Percentiles rank a stretch among this genome's conserved stretches.
phyloP scores from a whole-genome alignment of 2,888 invertebrate genomes.

The Platycheirus rosarum region DNA sequence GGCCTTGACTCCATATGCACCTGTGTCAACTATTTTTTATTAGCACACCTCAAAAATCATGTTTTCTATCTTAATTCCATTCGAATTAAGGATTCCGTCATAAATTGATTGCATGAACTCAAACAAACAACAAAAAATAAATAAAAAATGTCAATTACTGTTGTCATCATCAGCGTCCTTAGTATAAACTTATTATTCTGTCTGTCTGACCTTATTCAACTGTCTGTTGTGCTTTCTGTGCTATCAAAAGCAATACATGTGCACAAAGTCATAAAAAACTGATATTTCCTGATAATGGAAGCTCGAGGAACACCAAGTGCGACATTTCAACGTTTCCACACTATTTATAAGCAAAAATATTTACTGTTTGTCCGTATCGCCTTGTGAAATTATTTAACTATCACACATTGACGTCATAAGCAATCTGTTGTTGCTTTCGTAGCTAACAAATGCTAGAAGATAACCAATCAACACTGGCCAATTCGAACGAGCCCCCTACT shows the following conservation, averaged over 20 bases:
- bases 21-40: too few relatives aligned
- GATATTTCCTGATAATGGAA: conserved; percentile 31
- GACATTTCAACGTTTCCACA: conserved; percentile 42
- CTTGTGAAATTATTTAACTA: conserved; percentile 44
- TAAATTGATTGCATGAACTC: too few relatives aligned
- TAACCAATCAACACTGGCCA: conserved; percentile 52
- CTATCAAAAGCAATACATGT: conserved; percentile 33
- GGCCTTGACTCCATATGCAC: too few relatives aligned
- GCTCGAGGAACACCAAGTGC: conserved; percentile 19
- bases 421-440: conserved; percentile 13
- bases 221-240: conserved; percentile 55
- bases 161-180: neutral
- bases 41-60: too few relatives aligned
- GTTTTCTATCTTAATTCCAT: too few relatives aligned
- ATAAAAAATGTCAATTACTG: too few relatives aligned
- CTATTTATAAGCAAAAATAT: conserved; percentile 36
- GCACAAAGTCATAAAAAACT: conserved; percentile 31
- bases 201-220: conserved; percentile 51
- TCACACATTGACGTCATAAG: conserved; percentile 51
- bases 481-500: conserved; percentile 57
- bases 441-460: conserved; percentile 31
- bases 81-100: too few relatives aligned
- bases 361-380: conserved; percentile 4
- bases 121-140: too few relatives aligned
- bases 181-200: conserved; percentile 10